Evolutionary conservation across 2,888 invertebrate species (phyloP), one percentile per base, ranked within the genome.

Genomic region (Amblyteles armatorius): DNA sequence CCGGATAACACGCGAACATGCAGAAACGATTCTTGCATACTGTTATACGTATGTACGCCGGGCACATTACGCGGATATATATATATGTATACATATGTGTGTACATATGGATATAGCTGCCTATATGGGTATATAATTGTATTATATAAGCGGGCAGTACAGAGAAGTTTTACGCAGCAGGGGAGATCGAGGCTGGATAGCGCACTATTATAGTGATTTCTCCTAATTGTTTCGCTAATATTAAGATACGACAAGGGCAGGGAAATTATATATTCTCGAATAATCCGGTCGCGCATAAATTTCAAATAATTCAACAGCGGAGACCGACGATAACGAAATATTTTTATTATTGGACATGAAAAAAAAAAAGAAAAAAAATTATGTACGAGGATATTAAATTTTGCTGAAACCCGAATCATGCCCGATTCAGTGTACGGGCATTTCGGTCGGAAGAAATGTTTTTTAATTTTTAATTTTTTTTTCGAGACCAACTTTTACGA

Each of bases 1-100:
- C 76, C 67, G 76, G 80, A 77, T 80, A 80, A 77, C 80, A 80
- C 80, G 80, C 83, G 65, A 83, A 80, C 83, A 72, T 55, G 67
- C 26, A 40, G 71, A 72, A 83, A 79, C 77, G 77, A 72, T 71
- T 73, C 71, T 63, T 72, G 79, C 48, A 57, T 50, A 60, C 40
- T 26, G 55, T 57, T 48, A 65, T 71, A 50, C 71, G 74, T 71
- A 79, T 63, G 52, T 33, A 63, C 29, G 16, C 4, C 16, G 63
- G 29, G 33, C 5, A 33, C 33, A 63, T 63, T 63, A 63, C 29
- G 63, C 6, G 29, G 26, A 33, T 19, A 6, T 26, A 13, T 19
- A 26, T 57, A 22, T 26, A 11, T 26, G 9, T 57, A 29, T 60
- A 29, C 4, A 29, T 60, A 13, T 16, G 13, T 29, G 29, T 13